phyloP scores from a whole-genome alignment of 2,797 vertebrate genomes.

The Acanthornis magna region DNA sequence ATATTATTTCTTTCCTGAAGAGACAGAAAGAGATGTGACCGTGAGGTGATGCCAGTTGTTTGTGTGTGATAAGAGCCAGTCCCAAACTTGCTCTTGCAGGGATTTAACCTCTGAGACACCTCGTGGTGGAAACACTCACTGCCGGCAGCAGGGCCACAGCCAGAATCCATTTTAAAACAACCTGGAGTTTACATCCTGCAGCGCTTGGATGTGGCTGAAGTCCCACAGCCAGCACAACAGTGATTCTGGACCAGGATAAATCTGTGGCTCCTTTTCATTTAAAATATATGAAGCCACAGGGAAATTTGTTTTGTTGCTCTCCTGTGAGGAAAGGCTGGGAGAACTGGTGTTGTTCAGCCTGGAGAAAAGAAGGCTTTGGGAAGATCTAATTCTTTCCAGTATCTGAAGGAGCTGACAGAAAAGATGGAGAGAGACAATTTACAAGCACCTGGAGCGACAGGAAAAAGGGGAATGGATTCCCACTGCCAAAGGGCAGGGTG shows the following conservation, averaged over 20 bases:
- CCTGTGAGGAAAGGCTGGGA: not conserved
- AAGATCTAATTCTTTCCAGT: not conserved
- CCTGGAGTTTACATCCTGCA: not conserved
- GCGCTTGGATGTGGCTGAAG: not conserved
- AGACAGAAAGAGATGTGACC: not conserved
- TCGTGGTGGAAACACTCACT: slow-evolving; percentile 68
- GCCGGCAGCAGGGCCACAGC: not conserved
- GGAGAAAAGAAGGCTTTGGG: not conserved
- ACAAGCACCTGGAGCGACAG: not conserved
- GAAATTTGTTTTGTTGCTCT: not conserved
- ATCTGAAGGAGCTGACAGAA: not conserved
- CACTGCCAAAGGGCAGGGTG: not conserved
- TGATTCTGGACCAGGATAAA: fast-evolving
- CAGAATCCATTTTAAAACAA: slow-evolving; percentile 46
- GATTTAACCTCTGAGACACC: slow-evolving; percentile 73
- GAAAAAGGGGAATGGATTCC: not conserved
- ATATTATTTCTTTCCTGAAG: not conserved
- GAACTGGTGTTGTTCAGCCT: not conserved
- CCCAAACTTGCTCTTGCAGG: not conserved
- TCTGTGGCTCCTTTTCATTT: not conserved
- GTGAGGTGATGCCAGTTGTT: not conserved
- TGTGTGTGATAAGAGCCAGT: not conserved
- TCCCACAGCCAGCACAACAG: fast-evolving
- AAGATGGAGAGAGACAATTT: not conserved
- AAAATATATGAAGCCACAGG: not conserved